Percentiles rank a stretch among this genome's conserved stretches.
These are phyloP conservation scores for Venustoraphidia nigricollis DNA, from an alignment of 2,888 invertebrate species.

Conservation along the genomic window DNA sequence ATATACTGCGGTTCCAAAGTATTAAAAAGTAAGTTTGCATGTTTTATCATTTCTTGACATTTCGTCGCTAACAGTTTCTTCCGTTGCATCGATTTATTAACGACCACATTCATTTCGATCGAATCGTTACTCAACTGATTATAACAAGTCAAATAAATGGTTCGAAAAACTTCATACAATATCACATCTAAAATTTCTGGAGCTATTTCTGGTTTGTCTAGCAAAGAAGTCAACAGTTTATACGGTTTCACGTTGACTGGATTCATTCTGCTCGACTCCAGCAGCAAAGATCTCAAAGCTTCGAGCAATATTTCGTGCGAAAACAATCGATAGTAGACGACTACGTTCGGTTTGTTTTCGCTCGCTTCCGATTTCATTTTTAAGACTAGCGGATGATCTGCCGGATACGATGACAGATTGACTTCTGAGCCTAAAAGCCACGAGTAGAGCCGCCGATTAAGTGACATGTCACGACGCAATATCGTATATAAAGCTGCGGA, in stretches of 20 bases:
- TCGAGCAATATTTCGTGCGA: conserved; percentile 50
- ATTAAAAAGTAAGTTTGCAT: conserved; percentile 69
- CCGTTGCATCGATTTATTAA: conserved; percentile 23
- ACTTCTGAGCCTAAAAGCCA: conserved; percentile 68
- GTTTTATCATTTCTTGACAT: conserved; percentile 58
- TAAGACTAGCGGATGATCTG: conserved; percentile 23
- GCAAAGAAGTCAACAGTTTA: conserved; percentile 62
- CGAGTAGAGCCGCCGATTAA: conserved; percentile 70
- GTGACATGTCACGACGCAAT: conserved; percentile 73
- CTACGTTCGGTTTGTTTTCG: conserved; percentile 21
- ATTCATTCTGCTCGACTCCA: conserved; percentile 31
- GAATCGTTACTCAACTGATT: conserved; percentile 26
- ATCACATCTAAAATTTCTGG: conserved; percentile 61
- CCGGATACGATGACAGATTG: conserved; percentile 29
- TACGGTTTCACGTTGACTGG: conserved; percentile 54
- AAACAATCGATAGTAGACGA: conserved; percentile 48
- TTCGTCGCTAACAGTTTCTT: conserved; percentile 25
- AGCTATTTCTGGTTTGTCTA: conserved; percentile 80
- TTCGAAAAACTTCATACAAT: conserved; percentile 60
- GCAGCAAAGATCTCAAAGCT: conserved; percentile 43
- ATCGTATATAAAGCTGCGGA: conserved; percentile 60
- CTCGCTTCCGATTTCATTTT: conserved; percentile 18
- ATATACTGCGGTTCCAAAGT: conserved; percentile 74
- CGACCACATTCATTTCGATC: conserved; percentile 12
- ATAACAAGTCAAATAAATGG: conserved; percentile 36